A percentile compares a stretch with the other conserved stretches of the same genome.
These are phyloP conservation scores for Otolemur garnettii DNA, from an alignment of 2,113 vertebrate genomes.

Conservation along the genomic window DNA sequence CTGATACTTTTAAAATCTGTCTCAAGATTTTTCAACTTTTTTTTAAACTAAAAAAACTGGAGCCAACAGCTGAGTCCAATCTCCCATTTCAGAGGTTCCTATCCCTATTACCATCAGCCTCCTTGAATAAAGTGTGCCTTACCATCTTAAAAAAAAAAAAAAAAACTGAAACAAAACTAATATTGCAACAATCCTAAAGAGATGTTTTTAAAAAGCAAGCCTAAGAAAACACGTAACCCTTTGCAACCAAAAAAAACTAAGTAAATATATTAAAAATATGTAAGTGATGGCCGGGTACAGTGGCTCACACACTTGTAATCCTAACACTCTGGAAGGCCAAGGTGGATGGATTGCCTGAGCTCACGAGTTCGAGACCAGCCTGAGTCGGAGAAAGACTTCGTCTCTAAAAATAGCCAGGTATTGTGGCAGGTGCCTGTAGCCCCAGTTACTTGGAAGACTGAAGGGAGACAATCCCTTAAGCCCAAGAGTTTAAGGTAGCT, in stretches of 20 bases:
- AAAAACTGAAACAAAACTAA: constrained; percentile 42
- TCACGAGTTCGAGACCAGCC: too few species aligned
- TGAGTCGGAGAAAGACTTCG: too few species aligned
- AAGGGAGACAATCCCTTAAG: too few species aligned
- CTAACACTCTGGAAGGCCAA: too few species aligned
- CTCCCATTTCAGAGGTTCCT: neutral
- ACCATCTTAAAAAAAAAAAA: neutral
- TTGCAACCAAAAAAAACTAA: constrained; percentile 21
- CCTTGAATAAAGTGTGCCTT: neutral
- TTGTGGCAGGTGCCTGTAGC: too few species aligned
- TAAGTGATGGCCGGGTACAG: too few species aligned
- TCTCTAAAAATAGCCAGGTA: too few species aligned
- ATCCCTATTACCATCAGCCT: neutral
- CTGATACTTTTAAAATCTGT: constrained; percentile 71
- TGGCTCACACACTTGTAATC: too few species aligned
- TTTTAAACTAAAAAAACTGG: neutral
- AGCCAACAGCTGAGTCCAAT: neutral
- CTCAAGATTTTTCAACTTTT: constrained; percentile 48
- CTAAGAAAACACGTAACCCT: constrained; percentile 15
- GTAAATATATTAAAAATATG: neutral
- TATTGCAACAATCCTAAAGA: neutral
- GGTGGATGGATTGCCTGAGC: too few species aligned
- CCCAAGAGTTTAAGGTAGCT: too few species aligned
- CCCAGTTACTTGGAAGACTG: too few species aligned
- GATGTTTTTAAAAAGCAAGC: neutral